Base-by-base conservation (phyloP, 2,113 vertebrate species). In the Promerops cafer region DNA sequence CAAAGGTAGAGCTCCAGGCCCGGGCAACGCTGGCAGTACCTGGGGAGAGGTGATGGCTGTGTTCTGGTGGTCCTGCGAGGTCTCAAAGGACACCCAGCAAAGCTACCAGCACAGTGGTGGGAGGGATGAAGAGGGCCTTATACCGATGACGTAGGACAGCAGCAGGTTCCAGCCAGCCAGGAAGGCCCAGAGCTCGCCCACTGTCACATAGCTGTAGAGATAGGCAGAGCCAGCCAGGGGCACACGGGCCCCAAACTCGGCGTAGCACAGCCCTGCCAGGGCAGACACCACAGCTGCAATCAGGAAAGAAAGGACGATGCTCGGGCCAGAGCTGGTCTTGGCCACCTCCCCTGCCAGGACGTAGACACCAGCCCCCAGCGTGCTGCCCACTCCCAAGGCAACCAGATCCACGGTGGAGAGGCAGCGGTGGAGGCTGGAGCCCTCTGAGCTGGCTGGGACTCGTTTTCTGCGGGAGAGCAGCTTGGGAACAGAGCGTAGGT, bases 291-390 rank as follows among this genome's bases (percentile, higher is more conserved):
- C 0, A 0, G 98, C 98, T 5, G 99, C 99, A 10, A 99, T 98
- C 90, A 99, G 97, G 97, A 99, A 99, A 20, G 98, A 99, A 61
- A 99, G 54, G 79, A 99, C 79, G 8, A 99, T 98, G 97, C 98
- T 99, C 2, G 99, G 99, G 37, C 99, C 99, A 0, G 98, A 96
- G 4, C 57, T 95, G 57, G 83, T 96, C 72, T 98, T 97, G 24
- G 99, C 98, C 95, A 99, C 98, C 83, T 99, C 98, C 40, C 99
- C 98, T 10, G 98, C 98, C 79, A 99, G 97, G 64, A 99, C 88
- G 0, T 99, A 99, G 54, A 99, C 98, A 4, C 98, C 99, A 1
- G 98, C 98, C 11, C 99, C 98, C 69, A 99, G 96, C 0, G 98
- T 99, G 97, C 98, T 99, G 90, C 99, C 99, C 89, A 98, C 98